A percentile compares a stretch with the other conserved stretches of the same genome.
Evolutionary conservation across 2,888 invertebrate genomes (phyloP).

Genomic region (Catonia carolina): DNA sequence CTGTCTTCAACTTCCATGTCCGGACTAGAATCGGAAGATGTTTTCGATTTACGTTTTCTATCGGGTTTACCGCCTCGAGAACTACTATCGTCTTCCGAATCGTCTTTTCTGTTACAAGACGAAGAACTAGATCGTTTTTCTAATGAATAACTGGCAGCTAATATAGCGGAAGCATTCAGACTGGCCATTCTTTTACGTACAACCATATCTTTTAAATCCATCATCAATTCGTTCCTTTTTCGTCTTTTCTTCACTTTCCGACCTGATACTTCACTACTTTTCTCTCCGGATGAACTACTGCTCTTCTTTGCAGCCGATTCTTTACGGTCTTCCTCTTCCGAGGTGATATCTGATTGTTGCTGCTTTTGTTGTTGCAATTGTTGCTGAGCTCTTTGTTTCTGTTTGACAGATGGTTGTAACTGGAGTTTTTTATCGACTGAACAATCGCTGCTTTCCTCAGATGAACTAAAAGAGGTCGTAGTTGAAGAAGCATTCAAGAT

Average conservation of each 20-base stretch:
- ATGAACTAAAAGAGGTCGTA: slow-evolving; percentile 29
- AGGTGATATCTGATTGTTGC: slow-evolving; percentile 39
- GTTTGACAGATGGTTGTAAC: slow-evolving; percentile 21
- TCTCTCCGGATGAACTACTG: slow-evolving; percentile 19
- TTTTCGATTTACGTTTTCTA: slow-evolving; percentile 24
- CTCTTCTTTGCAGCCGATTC: slow-evolving; percentile 32
- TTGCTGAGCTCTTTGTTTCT: slow-evolving; percentile 37
- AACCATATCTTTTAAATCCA: slow-evolving; percentile 81
- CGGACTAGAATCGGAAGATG: slow-evolving; percentile 41
- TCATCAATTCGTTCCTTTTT: slow-evolving; percentile 56
- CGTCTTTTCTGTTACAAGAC: slow-evolving; percentile 20
- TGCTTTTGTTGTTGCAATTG: slow-evolving; percentile 37
- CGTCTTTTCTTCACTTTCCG: slow-evolving; percentile 46
- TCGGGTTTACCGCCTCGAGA: slow-evolving; percentile 19
- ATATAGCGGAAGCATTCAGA: slow-evolving; percentile 81
- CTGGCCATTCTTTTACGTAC: slow-evolving; percentile 88
- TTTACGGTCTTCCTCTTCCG: slow-evolving; percentile 39
- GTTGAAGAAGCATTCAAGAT: slow-evolving; percentile 62
- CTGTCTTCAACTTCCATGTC: slow-evolving; percentile 45
- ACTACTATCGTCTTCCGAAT: slow-evolving; percentile 22
- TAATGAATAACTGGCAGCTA: slow-evolving; percentile 74
- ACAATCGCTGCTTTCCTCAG: slow-evolving; percentile 40
- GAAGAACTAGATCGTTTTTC: slow-evolving; percentile 49
- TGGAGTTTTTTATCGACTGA: slow-evolving; percentile 25
- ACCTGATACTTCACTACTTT: slow-evolving; percentile 33